Evolutionary conservation across 2,888 invertebrate genomes (phyloP).

Genomic region (Hypomecis atomaria): DNA sequence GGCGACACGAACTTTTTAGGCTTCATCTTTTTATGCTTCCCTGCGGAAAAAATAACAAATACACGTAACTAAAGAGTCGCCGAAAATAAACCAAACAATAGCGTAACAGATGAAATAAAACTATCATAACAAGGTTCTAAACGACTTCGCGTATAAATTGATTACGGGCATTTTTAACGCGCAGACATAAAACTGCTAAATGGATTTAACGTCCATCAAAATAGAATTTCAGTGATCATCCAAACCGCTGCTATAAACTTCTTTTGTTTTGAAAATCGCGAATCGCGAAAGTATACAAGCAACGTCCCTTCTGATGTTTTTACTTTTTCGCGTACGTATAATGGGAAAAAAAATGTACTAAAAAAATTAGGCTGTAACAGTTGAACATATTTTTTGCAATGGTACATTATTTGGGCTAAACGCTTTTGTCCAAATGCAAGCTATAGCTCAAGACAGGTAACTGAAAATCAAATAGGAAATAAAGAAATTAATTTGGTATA

Average conservation of each 20-base stretch:
- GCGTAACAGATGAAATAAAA: background rate
- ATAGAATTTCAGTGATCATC: conserved; percentile 5
- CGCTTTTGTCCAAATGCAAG: too few species aligned
- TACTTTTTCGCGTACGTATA: too few species aligned
- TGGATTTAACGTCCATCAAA: conserved; percentile 1
- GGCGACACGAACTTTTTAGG: conserved; percentile 74
- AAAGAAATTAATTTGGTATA: too few species aligned
- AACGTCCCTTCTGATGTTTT: too few species aligned
- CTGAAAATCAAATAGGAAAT: too few species aligned
- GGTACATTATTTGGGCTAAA: too few species aligned
- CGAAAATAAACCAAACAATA: background rate
- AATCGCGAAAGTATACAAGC: too few species aligned
- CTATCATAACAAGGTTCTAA: background rate
- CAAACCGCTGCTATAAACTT: background rate
- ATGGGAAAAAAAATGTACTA: too few species aligned
- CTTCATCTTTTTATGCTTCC: conserved; percentile 74
- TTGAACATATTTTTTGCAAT: too few species aligned
- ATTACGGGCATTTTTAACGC: conserved; percentile 5
- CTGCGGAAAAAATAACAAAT: conserved; percentile 43
- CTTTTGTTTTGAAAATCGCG: too few species aligned
- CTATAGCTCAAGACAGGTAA: too few species aligned
- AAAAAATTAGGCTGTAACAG: too few species aligned
- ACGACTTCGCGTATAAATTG: background rate
- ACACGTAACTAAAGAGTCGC: background rate
- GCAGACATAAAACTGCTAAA: conserved; percentile 3